Evolutionary conservation across 2,888 invertebrate species (phyloP), one percentile per base, ranked within the genome.

Genomic region (Pardosa pseudoannulata): DNA sequence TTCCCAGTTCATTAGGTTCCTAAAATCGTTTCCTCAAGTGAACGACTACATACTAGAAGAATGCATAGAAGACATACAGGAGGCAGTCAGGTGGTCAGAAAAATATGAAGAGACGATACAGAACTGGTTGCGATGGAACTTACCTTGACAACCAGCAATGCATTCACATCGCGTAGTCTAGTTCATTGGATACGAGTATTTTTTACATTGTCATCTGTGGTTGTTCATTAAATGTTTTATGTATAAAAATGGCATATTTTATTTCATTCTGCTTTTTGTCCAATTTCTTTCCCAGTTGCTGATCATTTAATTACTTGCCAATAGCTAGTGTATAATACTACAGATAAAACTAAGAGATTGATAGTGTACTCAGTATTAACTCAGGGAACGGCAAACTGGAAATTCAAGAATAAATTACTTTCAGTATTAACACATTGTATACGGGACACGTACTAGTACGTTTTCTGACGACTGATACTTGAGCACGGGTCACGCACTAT

Each of bases 61-160:
- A 0, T 85, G 83, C 23, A 39, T 64, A 2, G 56, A 72, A 31
- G 72, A 85, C 32, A 85, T 85, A 1, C 73, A 78, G 27, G 50
- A 68, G n/a, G 46, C 72, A 11, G 23, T 85, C 1, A 28, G 56
- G 7, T 85, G 83, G 83, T 73, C 78, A 0, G 73, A 85, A 11
- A 78, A 85, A 27, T 71, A 78, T 9, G 73, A 85, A 32, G 76
- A 85, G n/a, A 68, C 65, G 0, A 36, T 85, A 9, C 28, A 28
- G 19, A 41, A 28, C 28, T 85, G 83, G 83, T n/a, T 85, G 3
- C 65, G 32, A 7, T 85, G 78, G 78, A 78, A 85, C 9, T 36
- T 75, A 29, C 13, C 31, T 19, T 32, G 62, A 23, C n/a, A 1
- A 23, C 23, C 56, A 56, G 16, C 56, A 1, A 23, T 56, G n/a